phyloP scores from a whole-genome alignment of 2,797 vertebrate species.

The Schizopygopsis malacanthus region DNA sequence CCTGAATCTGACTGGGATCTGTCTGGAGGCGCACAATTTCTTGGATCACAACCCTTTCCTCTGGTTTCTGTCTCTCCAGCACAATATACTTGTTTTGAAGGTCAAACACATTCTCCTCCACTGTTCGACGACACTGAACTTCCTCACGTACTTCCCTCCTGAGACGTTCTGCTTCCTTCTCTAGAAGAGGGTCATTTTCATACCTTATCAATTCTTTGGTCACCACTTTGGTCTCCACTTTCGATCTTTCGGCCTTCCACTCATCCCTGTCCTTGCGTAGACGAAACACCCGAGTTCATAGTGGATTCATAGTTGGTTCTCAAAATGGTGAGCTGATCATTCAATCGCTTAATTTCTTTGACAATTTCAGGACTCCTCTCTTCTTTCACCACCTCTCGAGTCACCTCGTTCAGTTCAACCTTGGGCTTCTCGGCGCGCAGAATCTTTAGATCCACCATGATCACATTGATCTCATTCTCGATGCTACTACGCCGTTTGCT shows the following conservation, averaged over 20 bases:
- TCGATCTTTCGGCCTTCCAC: slow-evolving; percentile 86
- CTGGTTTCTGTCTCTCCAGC: slow-evolving; percentile 89
- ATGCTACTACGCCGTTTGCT: slow-evolving; percentile 67
- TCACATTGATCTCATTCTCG: slow-evolving; percentile 76
- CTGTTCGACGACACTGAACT: slow-evolving; percentile 79
- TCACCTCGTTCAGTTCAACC: slow-evolving; percentile 89
- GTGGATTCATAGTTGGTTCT: slow-evolving; percentile 78
- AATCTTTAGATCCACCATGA: slow-evolving; percentile 75
- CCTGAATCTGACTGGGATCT: slow-evolving; percentile 86
- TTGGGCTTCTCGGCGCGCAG: slow-evolving; percentile 86
- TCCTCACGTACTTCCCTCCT: slow-evolving; percentile 84
- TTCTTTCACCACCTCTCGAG: slow-evolving; percentile 88
- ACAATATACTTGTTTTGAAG: slow-evolving; percentile 87
- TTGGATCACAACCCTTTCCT: slow-evolving; percentile 87
- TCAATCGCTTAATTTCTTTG: slow-evolving; percentile 87
- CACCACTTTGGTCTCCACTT: slow-evolving; percentile 87
- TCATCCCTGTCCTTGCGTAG: slow-evolving; percentile 88
- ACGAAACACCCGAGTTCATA: slow-evolving; percentile 80
- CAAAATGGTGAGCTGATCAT: slow-evolving; percentile 84
- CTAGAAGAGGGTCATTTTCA: slow-evolving; percentile 90
- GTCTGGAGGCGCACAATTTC: slow-evolving; percentile 87
- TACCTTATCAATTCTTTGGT: slow-evolving; percentile 89
- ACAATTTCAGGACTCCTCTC: slow-evolving; percentile 90
- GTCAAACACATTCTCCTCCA: slow-evolving; percentile 87
- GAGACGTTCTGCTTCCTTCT: slow-evolving; percentile 89